Base-by-base conservation (phyloP, 2,797 vertebrate genomes). In the Sternarchorhynchus goeldii region DNA sequence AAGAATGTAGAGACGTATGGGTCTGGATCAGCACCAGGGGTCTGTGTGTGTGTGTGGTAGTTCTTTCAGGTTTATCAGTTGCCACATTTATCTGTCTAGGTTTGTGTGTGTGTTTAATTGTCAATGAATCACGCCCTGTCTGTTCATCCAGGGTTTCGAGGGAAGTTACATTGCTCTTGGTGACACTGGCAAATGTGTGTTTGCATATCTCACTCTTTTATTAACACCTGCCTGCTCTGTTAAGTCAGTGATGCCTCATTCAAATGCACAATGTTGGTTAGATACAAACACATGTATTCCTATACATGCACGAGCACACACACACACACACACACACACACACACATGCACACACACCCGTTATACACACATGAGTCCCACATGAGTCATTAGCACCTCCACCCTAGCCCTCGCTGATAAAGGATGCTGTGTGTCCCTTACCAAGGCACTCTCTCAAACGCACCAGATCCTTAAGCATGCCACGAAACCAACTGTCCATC, bases 91-190 rank as follows among this genome's bases (percentile, higher is more conserved):
- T 50, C 45, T 50, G 8, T 14, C 45, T 50, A 50, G 45, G 10
- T 50, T 36, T 45, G 34, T 34, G 55, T 60, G 21, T 25, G 18
- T 73, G 57, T 88, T 82, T 87, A 88, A 89, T 90, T 86, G 86
- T 83, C 80, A 86, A 88, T 89, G 85, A 87, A 87, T 89, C 84
- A 86, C 65, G 56, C 68, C 62, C 84, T 87, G 86, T 88, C 85
- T 80, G 73, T 87, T 85, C 80, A 75, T 57, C 71, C 85, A 86
- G 41, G 8, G 16, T 81, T 89, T 89, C 86, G 89, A 16, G 68
- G 83, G 58, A 82, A 82, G 81, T 88, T 82, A 86, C 87, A 84
- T 73, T 82, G 69, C 79, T 84, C 81, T 90, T 83, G 82, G 82
- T 64, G 8, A 80, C 78, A 84, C 82, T 71, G 87, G 14, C 21